Evolutionary conservation across 2,113 vertebrate species (phyloP), one percentile per base, ranked within the genome.

Genomic region (Alosa alosa): DNA sequence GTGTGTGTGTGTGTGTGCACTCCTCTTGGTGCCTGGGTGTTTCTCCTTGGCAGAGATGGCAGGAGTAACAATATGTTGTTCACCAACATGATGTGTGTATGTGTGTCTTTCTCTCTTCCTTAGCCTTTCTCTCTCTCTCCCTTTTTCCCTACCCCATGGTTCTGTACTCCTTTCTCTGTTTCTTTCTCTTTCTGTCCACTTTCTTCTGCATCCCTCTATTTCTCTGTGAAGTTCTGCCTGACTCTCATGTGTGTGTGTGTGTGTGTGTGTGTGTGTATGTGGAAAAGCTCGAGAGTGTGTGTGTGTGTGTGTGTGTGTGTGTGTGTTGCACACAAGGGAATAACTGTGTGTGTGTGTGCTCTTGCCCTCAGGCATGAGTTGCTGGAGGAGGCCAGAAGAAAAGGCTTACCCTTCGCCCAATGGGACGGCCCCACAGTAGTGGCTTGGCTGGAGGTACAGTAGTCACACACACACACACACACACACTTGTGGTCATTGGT

Each of bases 381-480:
- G 86, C 92, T 99, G 91, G 98, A 99, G 93, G 98, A 99, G 92
- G 98, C 98, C 89, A 95, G 98, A 89, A 98, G 98, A 81, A 99
- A 99, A 93, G 98, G 98, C 47, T 95, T 99, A 90, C 98, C 98
- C 89, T 99, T 99, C 86, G 98, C 98, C 4, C 98, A 99, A 83
- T 99, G 98, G 98, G 98, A 99, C 84, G 98, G 98, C 0, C 98
- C 98, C 15, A 99, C 98, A 0, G 98, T 99, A 0, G 98, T 99
- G 0, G 96, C 97, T 3, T 99, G 98, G 98, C 94, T 99, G 89
- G 98, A 99, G 96, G 98, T 99, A 93, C 94, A 64, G 91, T 11
- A 31, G 2, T 22, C 25, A 2, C 9, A 36, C 64, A 72, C 64
- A 36, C 64, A 72, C 25, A 31, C 64, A 36, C 22, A 64, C 60